Evolutionary conservation across 35 echinoderm and acorn worm species (phyloP).

Genomic region (Amphiura filiformis): DNA sequence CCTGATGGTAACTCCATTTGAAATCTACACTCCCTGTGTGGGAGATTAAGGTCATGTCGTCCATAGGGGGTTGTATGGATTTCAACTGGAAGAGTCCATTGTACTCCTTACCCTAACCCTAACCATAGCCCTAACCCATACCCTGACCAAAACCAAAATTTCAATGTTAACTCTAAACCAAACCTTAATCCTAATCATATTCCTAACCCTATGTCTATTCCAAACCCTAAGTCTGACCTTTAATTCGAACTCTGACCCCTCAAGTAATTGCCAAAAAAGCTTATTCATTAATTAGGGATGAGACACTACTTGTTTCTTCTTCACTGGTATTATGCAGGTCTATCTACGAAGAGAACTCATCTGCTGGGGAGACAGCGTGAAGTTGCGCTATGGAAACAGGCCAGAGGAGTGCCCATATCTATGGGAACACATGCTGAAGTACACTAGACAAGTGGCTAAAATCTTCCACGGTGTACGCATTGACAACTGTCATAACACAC

Average conservation of each 20-base stretch:
- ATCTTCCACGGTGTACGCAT: slow-evolving; percentile 81
- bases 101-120: too few species aligned
- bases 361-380: slow-evolving; percentile 91
- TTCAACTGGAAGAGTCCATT: too few species aligned
- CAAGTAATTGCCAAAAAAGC: not conserved
- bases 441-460: slow-evolving; percentile 56
- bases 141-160: too few species aligned
- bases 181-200: too few species aligned
- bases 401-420: slow-evolving; percentile 92
- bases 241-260: not conserved
- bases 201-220: too few species aligned
- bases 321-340: slow-evolving; percentile 7
- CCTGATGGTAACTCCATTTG: too few species aligned
- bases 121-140: too few species aligned
- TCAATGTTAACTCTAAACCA: too few species aligned
- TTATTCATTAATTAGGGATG: not conserved
- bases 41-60: too few species aligned
- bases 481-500: slow-evolving; percentile 94
- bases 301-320: too few species aligned
- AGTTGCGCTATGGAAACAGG: slow-evolving; percentile 76
- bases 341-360: slow-evolving; percentile 82
- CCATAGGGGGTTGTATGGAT: too few species aligned
- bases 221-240: not conserved
- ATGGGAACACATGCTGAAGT: slow-evolving; percentile 94
- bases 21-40: too few species aligned